Conservation (phyloP, 2,888 invertebrate species). For the Drosophila tanythrix region DNA sequence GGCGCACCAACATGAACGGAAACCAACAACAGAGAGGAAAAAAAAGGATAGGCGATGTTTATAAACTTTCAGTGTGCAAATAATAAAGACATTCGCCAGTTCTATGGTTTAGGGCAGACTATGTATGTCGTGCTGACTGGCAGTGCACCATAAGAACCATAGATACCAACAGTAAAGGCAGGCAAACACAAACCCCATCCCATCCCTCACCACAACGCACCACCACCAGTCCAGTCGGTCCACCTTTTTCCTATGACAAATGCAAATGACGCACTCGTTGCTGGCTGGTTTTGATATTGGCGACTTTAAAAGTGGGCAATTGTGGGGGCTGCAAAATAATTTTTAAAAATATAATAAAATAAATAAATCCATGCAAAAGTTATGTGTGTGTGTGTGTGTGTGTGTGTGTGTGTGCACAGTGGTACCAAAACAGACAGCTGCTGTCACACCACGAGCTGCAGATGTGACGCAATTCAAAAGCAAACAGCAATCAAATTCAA, state of each 20-base stretch:
- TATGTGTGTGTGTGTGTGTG: neutral
- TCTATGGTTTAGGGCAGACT: constrained; percentile 18
- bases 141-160: constrained; percentile 33
- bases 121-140: constrained; percentile 34
- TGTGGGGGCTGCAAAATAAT: constrained; percentile 12
- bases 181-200: constrained; percentile 2
- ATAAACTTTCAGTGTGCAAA: constrained; percentile 69
- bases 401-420: constrained; percentile 30
- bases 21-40: constrained; percentile 1
- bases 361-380: constrained; percentile 33
- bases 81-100: constrained; percentile 66
- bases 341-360: constrained; percentile 13
- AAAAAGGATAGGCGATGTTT: constrained; percentile 63
- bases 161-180: constrained; percentile 6
- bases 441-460: neutral
- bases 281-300: constrained; percentile 41
- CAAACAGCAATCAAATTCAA: constrained; percentile 12
- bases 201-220: neutral
- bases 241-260: constrained; percentile 66
- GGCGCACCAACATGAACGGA: constrained; percentile 17
- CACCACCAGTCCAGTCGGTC: constrained; percentile 27
- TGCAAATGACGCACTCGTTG: constrained; percentile 71
- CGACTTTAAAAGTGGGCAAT: constrained; percentile 53
- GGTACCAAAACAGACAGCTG: constrained; percentile 14
- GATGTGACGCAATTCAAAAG: constrained; percentile 7